Conservation (phyloP, 2,113 vertebrate genomes). For the Plestiodon gilberti region DNA sequence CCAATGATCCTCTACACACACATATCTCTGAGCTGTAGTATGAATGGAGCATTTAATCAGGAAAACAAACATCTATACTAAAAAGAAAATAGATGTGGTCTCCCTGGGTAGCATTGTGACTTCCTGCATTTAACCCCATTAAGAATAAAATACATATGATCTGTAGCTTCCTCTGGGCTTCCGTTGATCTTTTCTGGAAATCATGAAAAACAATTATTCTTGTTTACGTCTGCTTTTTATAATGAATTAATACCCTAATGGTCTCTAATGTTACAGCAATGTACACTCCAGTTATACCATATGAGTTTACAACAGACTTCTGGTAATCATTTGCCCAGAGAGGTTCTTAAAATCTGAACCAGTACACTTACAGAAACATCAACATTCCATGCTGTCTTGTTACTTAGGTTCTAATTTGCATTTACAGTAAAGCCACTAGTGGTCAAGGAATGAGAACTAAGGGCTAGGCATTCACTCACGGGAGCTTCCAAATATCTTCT, state of each 20-base stretch:
- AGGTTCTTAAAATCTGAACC: background rate
- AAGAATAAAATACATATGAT: conserved; percentile 61
- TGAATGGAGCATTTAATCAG: background rate
- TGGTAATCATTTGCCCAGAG: background rate
- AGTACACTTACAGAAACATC: background rate
- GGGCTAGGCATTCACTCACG: background rate
- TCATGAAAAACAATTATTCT: conserved; percentile 19
- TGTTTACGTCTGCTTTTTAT: background rate
- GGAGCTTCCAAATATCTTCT: background rate
- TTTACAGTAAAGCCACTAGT: background rate
- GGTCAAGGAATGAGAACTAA: background rate
- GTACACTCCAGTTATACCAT: background rate
- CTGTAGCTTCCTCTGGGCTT: conserved; percentile 50
- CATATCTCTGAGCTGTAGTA: background rate
- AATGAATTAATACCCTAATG: conserved; percentile 26
- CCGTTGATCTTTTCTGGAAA: conserved; percentile 55
- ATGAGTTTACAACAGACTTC: background rate
- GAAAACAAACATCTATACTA: conserved; percentile 16
- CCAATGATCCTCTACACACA: conserved; percentile 16
- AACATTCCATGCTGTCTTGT: background rate
- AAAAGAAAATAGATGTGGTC: conserved; percentile 28
- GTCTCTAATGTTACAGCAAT: conserved; percentile 12
- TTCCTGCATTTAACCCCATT: conserved; percentile 49
- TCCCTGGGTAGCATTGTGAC: conserved; percentile 28
- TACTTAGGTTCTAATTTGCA: background rate